Base-by-base conservation (phyloP, 1,140 invertebrate species). In the Leguminivora glycinivorella region DNA sequence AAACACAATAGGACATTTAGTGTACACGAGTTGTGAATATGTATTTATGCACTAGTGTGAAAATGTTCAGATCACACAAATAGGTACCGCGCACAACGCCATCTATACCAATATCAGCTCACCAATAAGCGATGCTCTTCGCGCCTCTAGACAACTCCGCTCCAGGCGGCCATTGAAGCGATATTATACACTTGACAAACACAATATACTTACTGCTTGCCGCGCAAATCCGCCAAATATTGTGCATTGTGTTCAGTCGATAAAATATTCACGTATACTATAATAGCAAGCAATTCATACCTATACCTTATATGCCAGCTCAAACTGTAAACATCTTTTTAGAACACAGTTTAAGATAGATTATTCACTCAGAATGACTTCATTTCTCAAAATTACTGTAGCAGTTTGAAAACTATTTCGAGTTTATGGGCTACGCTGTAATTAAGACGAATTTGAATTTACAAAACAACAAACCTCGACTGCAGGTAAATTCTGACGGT, bases 171-270 rank as follows among this genome's bases (percentile, higher is more conserved):
- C 71, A 79, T 75, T 77, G 79, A 79, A 80, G 78, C 76, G 74
- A 82, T 80, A 85, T 85, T 81, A 85, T 81, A 79, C 77, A 82
- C 75, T 81, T 80, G 76, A 80, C 80, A 83, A 82, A 83, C 80
- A 80, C 68, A 78, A 74, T 73, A 72, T 67, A 75, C 72, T 76
- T 67, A 75, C 72, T 76, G 47, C 71, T 72, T 73, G 74, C 69
- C 71, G 73, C 74, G 75, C 79, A 78, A 80, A 83, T 84, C 79
- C 81, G 78, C 75, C 76, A 78, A 81, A 81, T 80, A 72, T 76
- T 79, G 76, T 76, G 75, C 76, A 76, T 76, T 79, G 74, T 77
- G 77, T 78, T 74, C 78, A 69, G 75, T 56, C 73, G 73, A 82
- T 84, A 81, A 83, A 80, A 79, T 77, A 75, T 73, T 72, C 74